Base-by-base conservation (phyloP, 1,140 invertebrate genomes). In the Hycleus phaleratus region DNA sequence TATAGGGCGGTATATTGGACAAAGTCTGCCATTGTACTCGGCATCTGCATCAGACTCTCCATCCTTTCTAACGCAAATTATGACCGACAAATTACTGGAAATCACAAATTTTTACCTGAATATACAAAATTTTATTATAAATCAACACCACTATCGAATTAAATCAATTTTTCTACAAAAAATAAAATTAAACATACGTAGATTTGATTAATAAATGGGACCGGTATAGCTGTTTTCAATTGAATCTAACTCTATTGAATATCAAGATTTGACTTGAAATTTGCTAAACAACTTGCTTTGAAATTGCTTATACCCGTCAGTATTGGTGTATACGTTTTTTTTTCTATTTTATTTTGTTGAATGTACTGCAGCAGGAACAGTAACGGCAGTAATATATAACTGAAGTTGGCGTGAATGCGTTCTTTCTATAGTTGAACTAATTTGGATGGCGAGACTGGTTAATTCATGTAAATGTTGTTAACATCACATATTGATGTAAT, bases 1-100 rank as follows among this genome's bases (percentile, higher is more conserved):
- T 61, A 59, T 51, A 55, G 63, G 63, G 63, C 58, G 63, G 63
- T 57, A 18, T 18, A 53, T 60, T 59, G 57, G 57, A 62, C 61
- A 62, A 59, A 52, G 58, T 47, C 40, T 49, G 56, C 50, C 46
- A 62, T 61, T 65, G 63, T 62, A 59, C 46, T 62, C 58, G 49
- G 55, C 63, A 61, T 52, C 63, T 65, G 61, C 46, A 49, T 26
- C 25, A 49, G 61, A 62, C 40, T 11, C 61, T 62, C 46, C 52
- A 51, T 51, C 52, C 53, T 59, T 59, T 12, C 52, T n/a, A 46
- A 46, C 12, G 26, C 60, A 39, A 62, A 49, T 62, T 62, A 62
- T 62, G 56, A 49, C 56, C 57, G 48, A 40, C 38, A 45, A 49
- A 46, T 49, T 43, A 32, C 59, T 46, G 55, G 46, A 56, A 39